These are phyloP conservation scores for Phorcus lineatus DNA, from an alignment of 2,888 invertebrate genomes.

Conservation along the genomic window DNA sequence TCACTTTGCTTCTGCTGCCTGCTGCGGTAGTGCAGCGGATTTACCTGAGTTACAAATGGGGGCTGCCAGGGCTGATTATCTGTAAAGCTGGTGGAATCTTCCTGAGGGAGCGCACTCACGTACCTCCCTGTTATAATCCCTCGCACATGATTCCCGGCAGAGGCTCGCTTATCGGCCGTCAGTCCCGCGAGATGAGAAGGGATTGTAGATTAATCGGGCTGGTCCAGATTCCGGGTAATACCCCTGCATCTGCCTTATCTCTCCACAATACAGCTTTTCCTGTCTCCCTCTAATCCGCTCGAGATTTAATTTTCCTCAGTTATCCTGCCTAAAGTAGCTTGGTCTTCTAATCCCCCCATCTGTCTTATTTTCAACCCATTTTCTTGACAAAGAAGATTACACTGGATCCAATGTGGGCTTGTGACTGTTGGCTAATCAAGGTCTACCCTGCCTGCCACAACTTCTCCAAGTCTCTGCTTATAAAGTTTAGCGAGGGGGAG, in stretches of 20 bases:
- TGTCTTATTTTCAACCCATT: slow-evolving; percentile 43
- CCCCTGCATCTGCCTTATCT: slow-evolving; percentile 33
- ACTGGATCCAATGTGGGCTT: slow-evolving; percentile 33
- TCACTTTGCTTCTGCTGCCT: too few species aligned
- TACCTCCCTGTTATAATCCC: slow-evolving; percentile 28
- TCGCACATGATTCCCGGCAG: slow-evolving; percentile 30
- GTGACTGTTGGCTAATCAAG: slow-evolving; percentile 33
- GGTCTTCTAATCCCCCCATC: slow-evolving; percentile 41
- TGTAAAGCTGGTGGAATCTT: slow-evolving; percentile 23
- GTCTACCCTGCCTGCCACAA: slow-evolving; percentile 21
- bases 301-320: slow-evolving; percentile 33
- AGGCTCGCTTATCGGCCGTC: slow-evolving; percentile 19
- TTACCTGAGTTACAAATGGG: background rate
- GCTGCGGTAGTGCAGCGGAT: background rate
- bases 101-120: slow-evolving; percentile 24
- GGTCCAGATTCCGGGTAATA: background rate
- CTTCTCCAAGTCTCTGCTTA: background rate
- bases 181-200: slow-evolving; percentile 16
- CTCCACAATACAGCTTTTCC: slow-evolving; percentile 13
- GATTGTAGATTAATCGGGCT: slow-evolving; percentile 26
- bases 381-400: slow-evolving; percentile 45
- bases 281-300: slow-evolving; percentile 24
- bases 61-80: slow-evolving; percentile 27
- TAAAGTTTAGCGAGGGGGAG: background rate
- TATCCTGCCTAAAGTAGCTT: slow-evolving; percentile 31